phyloP scores from a whole-genome alignment of 1,140 invertebrate genomes.

The Bombus polaris region DNA sequence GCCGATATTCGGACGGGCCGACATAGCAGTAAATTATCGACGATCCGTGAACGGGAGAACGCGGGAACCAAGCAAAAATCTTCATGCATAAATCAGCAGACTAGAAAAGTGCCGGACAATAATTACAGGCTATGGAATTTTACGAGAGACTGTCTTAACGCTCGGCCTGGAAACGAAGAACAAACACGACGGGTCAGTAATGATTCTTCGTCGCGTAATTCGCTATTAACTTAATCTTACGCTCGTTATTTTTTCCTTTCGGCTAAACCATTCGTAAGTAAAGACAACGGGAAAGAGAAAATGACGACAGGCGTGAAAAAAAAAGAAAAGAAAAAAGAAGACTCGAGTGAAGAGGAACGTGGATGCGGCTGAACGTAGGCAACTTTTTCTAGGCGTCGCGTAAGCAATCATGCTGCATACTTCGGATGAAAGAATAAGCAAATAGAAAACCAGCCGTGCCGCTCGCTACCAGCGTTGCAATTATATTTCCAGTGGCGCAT shows the following conservation, averaged over 20 bases:
- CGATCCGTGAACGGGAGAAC: not conserved
- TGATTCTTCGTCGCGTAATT: not conserved
- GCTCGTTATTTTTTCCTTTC: not conserved
- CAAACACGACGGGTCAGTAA: not conserved
- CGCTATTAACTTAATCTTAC: slow-evolving; percentile 3
- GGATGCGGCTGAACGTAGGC: not conserved
- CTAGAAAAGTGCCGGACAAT: slow-evolving; percentile 5
- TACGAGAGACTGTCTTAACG: slow-evolving; percentile 12
- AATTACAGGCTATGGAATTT: slow-evolving; percentile 39
- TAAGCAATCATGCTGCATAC: slow-evolving; percentile 44
- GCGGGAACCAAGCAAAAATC: not conserved
- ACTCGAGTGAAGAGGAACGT: not conserved
- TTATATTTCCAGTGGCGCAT: slow-evolving; percentile 41
- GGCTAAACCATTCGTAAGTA: not conserved
- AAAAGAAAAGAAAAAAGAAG: no score
- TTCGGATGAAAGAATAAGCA: slow-evolving; percentile 60
- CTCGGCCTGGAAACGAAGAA: not conserved
- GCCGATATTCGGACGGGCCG: slow-evolving; percentile 15
- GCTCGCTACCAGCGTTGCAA: slow-evolving; percentile 30
- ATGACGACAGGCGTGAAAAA: not conserved
- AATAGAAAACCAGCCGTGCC: slow-evolving; percentile 59
- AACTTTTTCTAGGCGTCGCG: slow-evolving; percentile 29
- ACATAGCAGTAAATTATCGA: slow-evolving; percentile 42
- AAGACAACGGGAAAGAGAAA: not conserved
- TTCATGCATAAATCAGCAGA: slow-evolving; percentile 30